Evolutionary conservation across 2,113 vertebrate genomes (phyloP).

Genomic region (Sciurus niger): DNA sequence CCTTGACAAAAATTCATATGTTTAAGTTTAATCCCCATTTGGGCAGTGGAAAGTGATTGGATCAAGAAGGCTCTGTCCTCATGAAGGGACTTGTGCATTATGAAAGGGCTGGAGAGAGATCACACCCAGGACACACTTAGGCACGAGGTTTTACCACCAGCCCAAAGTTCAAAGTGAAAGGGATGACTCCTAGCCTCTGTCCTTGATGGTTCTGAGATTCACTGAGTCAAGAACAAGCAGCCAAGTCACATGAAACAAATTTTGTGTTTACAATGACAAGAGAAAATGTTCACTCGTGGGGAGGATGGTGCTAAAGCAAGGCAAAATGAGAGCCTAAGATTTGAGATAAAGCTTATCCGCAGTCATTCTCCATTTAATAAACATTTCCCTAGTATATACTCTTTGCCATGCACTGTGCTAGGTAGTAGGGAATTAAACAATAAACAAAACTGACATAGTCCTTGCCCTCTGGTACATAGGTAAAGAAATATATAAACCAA

Average conservation of each 20-base stretch:
- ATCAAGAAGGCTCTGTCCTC: not conserved
- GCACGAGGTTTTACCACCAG: not conserved
- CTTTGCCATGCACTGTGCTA: not conserved
- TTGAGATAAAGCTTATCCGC: not conserved
- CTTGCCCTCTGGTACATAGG: not conserved
- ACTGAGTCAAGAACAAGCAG: slow-evolving; percentile 15
- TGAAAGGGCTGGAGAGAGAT: not conserved
- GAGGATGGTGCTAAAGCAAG: slow-evolving; percentile 25
- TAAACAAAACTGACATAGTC: not conserved
- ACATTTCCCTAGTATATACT: not conserved
- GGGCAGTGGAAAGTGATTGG: not conserved
- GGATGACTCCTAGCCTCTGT: not conserved
- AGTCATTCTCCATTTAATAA: slow-evolving; percentile 19
- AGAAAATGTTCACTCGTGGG: not conserved
- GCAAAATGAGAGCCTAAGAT: not conserved
- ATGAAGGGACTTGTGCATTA: not conserved
- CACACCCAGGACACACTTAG: not conserved
- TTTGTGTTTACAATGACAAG: slow-evolving; percentile 52
- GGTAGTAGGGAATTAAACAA: not conserved
- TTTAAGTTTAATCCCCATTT: not conserved
- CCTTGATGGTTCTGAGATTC: slow-evolving; percentile 26
- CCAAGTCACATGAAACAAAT: not conserved
- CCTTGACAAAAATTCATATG: not conserved
- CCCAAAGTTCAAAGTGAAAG: not conserved
- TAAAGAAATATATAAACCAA: not conserved